Evolutionary conservation across 2,113 vertebrate genomes (phyloP).

Genomic region (Proterorhinus semilunaris): DNA sequence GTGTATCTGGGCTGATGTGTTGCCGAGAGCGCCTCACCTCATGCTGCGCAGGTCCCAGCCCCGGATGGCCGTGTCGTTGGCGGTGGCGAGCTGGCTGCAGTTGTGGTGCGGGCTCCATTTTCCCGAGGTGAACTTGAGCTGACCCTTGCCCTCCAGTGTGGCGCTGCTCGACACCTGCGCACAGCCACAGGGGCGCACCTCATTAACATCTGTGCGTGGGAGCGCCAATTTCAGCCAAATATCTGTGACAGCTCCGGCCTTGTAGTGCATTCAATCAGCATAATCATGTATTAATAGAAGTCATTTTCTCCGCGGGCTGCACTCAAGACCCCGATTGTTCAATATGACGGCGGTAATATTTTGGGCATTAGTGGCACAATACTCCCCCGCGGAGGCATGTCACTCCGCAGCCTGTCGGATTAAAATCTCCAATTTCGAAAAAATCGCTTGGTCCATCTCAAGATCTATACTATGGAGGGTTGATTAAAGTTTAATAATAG

Average conservation of each 20-base stretch:
- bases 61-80: conserved; percentile 88
- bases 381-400: conserved; percentile 7
- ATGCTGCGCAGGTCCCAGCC: conserved; percentile 96
- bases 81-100: conserved; percentile 93
- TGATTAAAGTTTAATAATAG: conserved; percentile 9
- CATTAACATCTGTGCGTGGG: conserved; percentile 14
- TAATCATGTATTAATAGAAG: conserved; percentile 33
- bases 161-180: conserved; percentile 86
- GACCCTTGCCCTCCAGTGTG: conserved; percentile 94
- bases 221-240: conserved; percentile 22
- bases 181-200: conserved; percentile 8
- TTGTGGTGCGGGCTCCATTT: conserved; percentile 98
- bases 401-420: neutral
- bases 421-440: conserved; percentile 4
- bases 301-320: conserved; percentile 34
- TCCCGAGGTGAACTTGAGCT: conserved; percentile 92
- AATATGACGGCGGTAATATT: conserved; percentile 28
- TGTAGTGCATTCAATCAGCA: conserved; percentile 31
- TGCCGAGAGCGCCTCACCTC: conserved; percentile 77
- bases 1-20: conserved; percentile 1
- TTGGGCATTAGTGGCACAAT: conserved; percentile 19
- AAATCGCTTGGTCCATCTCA: neutral
- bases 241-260: conserved; percentile 5
- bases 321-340: conserved; percentile 27
- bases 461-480: neutral